Evolutionary conservation across 2,888 invertebrate genomes (phyloP).

Genomic region (Salticus scenicus): DNA sequence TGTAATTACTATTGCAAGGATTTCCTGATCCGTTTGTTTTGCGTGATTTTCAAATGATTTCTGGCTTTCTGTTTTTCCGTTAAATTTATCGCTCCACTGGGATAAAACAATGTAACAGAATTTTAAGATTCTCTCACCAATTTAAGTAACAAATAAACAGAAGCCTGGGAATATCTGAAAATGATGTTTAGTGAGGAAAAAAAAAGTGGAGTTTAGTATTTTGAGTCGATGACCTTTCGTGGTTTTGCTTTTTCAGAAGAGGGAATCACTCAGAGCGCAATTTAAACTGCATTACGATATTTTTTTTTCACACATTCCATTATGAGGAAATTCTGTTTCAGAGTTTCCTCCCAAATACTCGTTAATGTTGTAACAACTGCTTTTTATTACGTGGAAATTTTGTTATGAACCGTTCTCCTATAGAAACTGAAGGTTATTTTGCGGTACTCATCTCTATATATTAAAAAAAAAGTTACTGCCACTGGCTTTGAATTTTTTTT

Average conservation of each 20-base stretch:
- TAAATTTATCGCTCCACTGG: neutral
- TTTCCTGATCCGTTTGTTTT: too few species aligned
- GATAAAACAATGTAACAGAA: neutral
- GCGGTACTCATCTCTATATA: too few species aligned
- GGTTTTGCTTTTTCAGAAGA: slow-evolving; percentile 1
- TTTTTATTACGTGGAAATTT: too few species aligned
- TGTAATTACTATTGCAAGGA: too few species aligned
- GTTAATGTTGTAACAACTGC: neutral
- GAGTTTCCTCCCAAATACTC: neutral
- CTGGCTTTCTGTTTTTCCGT: too few species aligned
- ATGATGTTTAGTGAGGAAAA: neutral
- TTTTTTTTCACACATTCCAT: neutral
- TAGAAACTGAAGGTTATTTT: too few species aligned
- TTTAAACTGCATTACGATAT: neutral
- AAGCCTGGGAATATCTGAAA: neutral
- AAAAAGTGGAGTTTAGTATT: neutral
- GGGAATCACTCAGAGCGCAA: neutral
- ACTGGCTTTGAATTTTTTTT: too few species aligned
- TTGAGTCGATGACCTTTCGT: neutral
- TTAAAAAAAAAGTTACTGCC: too few species aligned
- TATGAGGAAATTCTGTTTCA: neutral
- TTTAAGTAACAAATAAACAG: neutral
- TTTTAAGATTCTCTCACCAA: neutral
- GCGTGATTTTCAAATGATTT: too few species aligned
- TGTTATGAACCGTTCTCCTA: too few species aligned